These are phyloP conservation scores for Gorsachius goisagi DNA, from an alignment of 2,113 vertebrate species.

Conservation along the genomic window DNA sequence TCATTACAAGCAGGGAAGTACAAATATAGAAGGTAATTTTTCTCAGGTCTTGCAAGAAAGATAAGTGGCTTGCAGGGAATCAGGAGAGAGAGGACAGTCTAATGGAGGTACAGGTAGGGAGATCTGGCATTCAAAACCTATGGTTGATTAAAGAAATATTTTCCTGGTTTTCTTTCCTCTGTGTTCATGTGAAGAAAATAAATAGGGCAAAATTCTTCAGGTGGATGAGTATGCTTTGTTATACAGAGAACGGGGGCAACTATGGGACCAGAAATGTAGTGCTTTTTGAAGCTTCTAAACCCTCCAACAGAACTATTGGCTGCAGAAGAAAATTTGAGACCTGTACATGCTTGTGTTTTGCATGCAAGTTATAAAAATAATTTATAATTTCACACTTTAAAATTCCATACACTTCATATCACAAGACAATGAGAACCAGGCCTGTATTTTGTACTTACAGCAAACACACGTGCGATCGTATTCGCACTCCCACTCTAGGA, in stretches of 20 bases:
- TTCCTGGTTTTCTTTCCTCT: not conserved
- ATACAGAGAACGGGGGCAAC: accelerated
- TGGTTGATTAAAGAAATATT: not conserved
- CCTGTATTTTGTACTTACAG: accelerated
- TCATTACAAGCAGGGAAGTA: not conserved
- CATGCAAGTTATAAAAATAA: not conserved
- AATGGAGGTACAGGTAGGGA: not conserved
- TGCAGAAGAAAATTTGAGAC: not conserved
- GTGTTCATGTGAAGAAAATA: not conserved
- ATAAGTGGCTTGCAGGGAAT: not conserved
- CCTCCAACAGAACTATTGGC: not conserved
- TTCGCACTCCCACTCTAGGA: accelerated
- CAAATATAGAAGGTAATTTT: not conserved
- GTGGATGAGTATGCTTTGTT: not conserved
- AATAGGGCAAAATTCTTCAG: not conserved
- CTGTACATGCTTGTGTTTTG: not conserved
- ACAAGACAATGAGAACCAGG: accelerated
- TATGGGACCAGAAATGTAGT: accelerated
- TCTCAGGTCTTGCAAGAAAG: not conserved
- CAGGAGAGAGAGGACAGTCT: accelerated
- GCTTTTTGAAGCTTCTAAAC: not conserved
- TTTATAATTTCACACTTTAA: not conserved
- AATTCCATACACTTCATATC: not conserved
- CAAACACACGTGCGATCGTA: accelerated
- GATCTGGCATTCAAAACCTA: not conserved